Percentiles rank a stretch among this genome's conserved stretches.
Evolutionary conservation across 2,113 vertebrate genomes (phyloP).

Genomic region (Acrocephalus arundinaceus): DNA sequence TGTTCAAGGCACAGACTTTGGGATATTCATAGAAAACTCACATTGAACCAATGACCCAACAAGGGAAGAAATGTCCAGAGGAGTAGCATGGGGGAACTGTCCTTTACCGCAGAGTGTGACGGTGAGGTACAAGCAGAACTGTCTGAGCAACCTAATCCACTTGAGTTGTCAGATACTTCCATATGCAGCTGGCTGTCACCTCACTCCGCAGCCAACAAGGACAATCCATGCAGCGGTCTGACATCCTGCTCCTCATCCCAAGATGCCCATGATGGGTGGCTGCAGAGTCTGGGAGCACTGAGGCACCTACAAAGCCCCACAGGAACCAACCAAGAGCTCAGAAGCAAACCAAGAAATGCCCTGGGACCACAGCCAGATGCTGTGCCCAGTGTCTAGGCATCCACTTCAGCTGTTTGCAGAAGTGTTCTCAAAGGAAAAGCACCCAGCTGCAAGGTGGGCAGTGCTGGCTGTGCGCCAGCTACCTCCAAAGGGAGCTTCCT

Average conservation of each 20-base stretch:
- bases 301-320: background rate
- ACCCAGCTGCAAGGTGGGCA: background rate
- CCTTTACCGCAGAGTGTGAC: background rate
- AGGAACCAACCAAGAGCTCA: background rate
- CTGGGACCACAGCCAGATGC: background rate
- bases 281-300: rapidly evolving
- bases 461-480: background rate
- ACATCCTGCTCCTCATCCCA: background rate
- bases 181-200: background rate
- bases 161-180: background rate
- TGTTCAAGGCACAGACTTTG: background rate
- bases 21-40: background rate
- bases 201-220: background rate
- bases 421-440: background rate
- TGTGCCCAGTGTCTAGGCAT: background rate
- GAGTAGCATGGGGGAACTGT: rapidly evolving
- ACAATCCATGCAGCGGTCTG: background rate
- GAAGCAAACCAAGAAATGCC: background rate
- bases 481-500: background rate
- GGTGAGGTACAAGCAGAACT: background rate
- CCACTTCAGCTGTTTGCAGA: rapidly evolving
- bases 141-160: background rate
- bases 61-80: background rate
- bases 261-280: background rate
- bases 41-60: rapidly evolving